Conservation (phyloP, 2,797 vertebrate genomes). For the Merluccius polli region DNA sequence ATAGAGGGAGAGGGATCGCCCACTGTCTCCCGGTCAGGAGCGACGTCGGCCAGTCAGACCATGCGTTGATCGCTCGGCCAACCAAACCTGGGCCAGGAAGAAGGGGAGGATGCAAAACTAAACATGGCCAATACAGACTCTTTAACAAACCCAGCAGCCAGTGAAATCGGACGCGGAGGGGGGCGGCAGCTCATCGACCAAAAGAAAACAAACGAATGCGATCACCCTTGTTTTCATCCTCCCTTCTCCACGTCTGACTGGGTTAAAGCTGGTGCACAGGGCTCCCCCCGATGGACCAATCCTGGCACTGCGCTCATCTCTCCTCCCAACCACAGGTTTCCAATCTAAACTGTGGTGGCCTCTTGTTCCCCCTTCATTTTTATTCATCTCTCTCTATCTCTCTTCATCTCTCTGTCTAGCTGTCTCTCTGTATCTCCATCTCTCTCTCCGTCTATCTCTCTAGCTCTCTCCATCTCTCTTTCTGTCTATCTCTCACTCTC, state of each 20-base stretch:
- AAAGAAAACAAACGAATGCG: constrained; percentile 43
- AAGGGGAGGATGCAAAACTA: constrained; percentile 25
- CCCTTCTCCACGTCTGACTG: constrained; percentile 69
- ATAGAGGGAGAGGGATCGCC: constrained; percentile 35
- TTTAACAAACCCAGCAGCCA: neutral
- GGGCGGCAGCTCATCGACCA: neutral
- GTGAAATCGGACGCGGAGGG: neutral
- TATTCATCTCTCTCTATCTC: constrained; percentile 19
- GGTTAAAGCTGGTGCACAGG: constrained; percentile 81
- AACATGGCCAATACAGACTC: neutral
- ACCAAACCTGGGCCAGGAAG: constrained; percentile 39
- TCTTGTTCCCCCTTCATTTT: constrained; percentile 4
- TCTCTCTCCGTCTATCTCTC: too few species aligned
- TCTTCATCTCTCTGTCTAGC: constrained; percentile 72
- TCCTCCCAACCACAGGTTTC: constrained; percentile 45
- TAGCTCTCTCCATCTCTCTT: too few species aligned
- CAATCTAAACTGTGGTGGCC: constrained; percentile 53
- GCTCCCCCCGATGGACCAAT: constrained; percentile 68
- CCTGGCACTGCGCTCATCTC: constrained; percentile 49
- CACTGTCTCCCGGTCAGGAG: constrained; percentile 33
- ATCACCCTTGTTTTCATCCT: neutral
- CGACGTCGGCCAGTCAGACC: constrained; percentile 28
- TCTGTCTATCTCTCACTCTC: too few species aligned
- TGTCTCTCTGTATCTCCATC: constrained; percentile 20
- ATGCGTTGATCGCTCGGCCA: constrained; percentile 26